Evolutionary conservation across 2,888 invertebrate genomes (phyloP).

Genomic region (Agonopterix heracliana): DNA sequence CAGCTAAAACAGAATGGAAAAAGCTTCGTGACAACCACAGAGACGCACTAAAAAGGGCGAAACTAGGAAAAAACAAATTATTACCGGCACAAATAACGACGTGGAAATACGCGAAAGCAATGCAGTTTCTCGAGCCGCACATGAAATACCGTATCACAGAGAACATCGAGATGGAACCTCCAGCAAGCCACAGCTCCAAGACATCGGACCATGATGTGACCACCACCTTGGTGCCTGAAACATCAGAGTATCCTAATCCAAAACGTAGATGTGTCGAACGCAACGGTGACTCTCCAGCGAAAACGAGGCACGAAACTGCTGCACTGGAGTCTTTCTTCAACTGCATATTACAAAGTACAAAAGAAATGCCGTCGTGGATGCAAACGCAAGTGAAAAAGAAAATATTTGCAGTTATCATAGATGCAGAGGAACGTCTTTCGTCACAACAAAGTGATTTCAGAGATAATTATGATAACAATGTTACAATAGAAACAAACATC

Average conservation of each 20-base stretch:
- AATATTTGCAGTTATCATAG: conserved; percentile 62
- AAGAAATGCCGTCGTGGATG: conserved; percentile 64
- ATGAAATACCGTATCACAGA: conserved; percentile 69
- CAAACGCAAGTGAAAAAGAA: conserved; percentile 68
- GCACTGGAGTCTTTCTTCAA: conserved; percentile 61
- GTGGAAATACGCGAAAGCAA: conserved; percentile 66
- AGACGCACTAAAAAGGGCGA: conserved; percentile 61
- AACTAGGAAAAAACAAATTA: conserved; percentile 62
- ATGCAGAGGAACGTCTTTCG: conserved; percentile 55
- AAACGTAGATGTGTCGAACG: conserved; percentile 34
- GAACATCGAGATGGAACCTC: conserved; percentile 54
- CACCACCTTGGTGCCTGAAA: conserved; percentile 33
- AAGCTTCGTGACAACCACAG: conserved; percentile 63
- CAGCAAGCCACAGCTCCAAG: conserved; percentile 18
- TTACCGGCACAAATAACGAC: conserved; percentile 65
- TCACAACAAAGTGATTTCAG: conserved; percentile 20
- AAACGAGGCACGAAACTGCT: conserved; percentile 29
- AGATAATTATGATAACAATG: conserved; percentile 17
- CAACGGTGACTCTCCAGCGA: conserved; percentile 14
- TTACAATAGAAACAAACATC: conserved; percentile 38
- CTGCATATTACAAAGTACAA: conserved; percentile 55
- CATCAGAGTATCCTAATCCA: conserved; percentile 16
- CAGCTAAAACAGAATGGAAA: conserved; percentile 63
- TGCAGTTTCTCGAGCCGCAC: conserved; percentile 66
- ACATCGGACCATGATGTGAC: conserved; percentile 46